Evolutionary conservation across 1,140 invertebrate species (phyloP).

Genomic region (Zeugodacus cucurbitae): DNA sequence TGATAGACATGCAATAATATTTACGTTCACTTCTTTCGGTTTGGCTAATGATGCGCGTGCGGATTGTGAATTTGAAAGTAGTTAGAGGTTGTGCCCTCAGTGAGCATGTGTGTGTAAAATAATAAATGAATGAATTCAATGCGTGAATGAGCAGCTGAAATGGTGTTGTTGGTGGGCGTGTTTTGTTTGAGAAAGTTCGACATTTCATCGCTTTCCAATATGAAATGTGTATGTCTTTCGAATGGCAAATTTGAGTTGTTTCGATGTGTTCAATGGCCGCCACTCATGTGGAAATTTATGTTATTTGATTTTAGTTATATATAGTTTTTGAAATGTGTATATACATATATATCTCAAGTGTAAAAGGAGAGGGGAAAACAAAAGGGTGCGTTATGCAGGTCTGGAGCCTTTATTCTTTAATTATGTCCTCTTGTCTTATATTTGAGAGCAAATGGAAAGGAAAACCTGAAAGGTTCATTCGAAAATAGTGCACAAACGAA

Average conservation of each 20-base stretch:
- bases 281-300: neutral
- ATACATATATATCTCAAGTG: too few species aligned
- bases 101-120: neutral
- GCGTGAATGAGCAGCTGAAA: neutral
- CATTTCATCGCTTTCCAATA: neutral
- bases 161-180: neutral
- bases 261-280: too few species aligned
- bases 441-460: too few species aligned
- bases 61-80: conserved; percentile 27
- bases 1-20: conserved; percentile 30
- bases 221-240: neutral
- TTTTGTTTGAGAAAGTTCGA: neutral
- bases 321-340: too few species aligned
- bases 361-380: too few species aligned
- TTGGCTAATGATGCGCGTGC: neutral
- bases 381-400: too few species aligned
- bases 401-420: too few species aligned
- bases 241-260: neutral
- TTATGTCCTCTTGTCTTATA: too few species aligned
- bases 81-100: neutral
- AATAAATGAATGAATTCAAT: neutral
- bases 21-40: conserved; percentile 1
- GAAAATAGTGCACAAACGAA: too few species aligned
- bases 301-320: too few species aligned
- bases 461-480: too few species aligned